Conservation (phyloP, 2,888 invertebrate genomes). For the Barypeithes pellucidus region DNA sequence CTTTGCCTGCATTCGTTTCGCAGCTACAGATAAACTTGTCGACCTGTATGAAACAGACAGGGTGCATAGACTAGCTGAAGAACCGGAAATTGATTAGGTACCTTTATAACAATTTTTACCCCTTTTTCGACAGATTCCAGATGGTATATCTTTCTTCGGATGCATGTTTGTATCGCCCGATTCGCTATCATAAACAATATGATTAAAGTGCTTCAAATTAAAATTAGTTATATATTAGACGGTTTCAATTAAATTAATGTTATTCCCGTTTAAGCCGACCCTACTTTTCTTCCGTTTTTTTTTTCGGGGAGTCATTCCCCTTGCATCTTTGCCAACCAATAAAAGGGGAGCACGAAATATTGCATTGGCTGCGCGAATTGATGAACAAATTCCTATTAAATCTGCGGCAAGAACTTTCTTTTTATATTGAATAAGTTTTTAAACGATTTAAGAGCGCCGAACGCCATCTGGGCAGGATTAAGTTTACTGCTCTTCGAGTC, state of each 20-base stretch:
- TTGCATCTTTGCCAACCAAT: conserved; percentile 31
- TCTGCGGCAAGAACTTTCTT: conserved; percentile 69
- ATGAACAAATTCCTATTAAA: conserved; percentile 73
- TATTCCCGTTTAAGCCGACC: conserved; percentile 12
- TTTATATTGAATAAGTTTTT: conserved; percentile 72
- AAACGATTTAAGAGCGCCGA: conserved; percentile 69
- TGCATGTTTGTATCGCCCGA: no score
- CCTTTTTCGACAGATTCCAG: no score
- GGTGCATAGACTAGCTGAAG: no score
- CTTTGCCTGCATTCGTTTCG: no score
- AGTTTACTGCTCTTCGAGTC: conserved; percentile 67
- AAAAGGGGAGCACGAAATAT: conserved; percentile 56
- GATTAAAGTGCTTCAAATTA: background rate
- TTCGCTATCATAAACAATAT: no score
- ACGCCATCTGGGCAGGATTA: conserved; percentile 71
- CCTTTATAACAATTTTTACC: no score
- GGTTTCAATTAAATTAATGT: background rate
- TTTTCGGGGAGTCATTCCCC: conserved; percentile 10
- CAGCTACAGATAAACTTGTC: no score
- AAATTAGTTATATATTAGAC: no score
- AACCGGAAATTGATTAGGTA: no score
- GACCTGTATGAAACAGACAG: no score
- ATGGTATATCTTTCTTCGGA: no score
- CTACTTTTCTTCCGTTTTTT: conserved; percentile 7
- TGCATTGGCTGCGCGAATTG: conserved; percentile 70